Evolutionary conservation across 2,888 invertebrate genomes (phyloP), one percentile per base, ranked within the genome.

Genomic region (Napeogenes inachia): DNA sequence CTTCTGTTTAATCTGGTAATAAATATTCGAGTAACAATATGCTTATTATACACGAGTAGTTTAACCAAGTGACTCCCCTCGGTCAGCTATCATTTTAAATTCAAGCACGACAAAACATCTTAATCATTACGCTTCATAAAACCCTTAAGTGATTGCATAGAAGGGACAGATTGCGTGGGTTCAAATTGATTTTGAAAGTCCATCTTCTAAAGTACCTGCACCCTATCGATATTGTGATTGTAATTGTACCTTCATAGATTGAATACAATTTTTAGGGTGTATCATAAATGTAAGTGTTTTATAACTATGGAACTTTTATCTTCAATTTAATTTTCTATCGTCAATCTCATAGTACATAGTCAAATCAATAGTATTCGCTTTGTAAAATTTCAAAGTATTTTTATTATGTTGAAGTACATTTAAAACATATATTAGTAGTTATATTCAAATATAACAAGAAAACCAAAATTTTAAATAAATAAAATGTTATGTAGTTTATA

Each of bases 51-150:
- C 75, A 73, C 76, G 74, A 79, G 73, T 71, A 65, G 42, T 42
- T 10, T 12, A 8, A 12, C 12, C 42, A 3, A 42, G 42, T 42
- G 42, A 10, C 42, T 42, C 42, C 42, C 42, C 75, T 71, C 65
- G 66, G 64, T 66, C 69, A 68, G 68, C 76, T 72, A 76, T 75
- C 76, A 76, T 75, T 81, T 81, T 81, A 85, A 82, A 85, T 75
- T 78, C 73, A 72, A 76, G 76, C 75, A 80, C 80, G 76, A 86
- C 85, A 85, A 85, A 87, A 87, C 87, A 89, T 90, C 90, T 89
- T 89, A 88, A 90, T 90, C 87, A 89, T 86, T 85, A 82, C 88
- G 89, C 79, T 83, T 87, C 89, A 89, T 90, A 89, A 87, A 89
- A 83, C 85, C 84, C 84, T 85, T 90, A 89, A 90, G 90, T 90